Evolutionary conservation across 2,888 invertebrate species (phyloP), one percentile per base, ranked within the genome.

Genomic region (Omphaloscelis lunosa): DNA sequence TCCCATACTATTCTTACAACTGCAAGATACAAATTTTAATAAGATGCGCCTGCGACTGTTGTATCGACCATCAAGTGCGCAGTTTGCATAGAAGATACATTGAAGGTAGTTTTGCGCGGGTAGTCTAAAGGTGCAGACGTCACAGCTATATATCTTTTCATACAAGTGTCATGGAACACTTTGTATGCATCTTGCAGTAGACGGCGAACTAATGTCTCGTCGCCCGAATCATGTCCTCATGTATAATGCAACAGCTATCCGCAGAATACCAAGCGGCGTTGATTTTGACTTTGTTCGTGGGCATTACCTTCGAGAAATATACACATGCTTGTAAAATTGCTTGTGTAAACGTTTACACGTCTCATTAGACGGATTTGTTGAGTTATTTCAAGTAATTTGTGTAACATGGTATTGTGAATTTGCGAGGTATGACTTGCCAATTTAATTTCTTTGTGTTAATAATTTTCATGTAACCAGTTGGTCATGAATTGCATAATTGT

Each of bases 131-230:
- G 72, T 67, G 67, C 56, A 79, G 80, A 82, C 85, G 80, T 83
- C 78, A 86, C 67, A 65, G 27, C 72, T 67, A 86, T 89, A 86
- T 77, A 86, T 86, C 82, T 86, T 84, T 65, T 83, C 75, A 84
- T 82, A 86, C 86, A 81, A 82, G 80, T 83, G 79, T 83, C 85
- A 79, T 72, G 62, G 48, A 73, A 79, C 59, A 88, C 86, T 94
- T 92, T 88, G 91, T 93, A 95, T 95, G 92, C 95, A 89, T 84
- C 85, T 88, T 86, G 88, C 91, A 91, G 89, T 88, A 90, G 89
- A 89, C 92, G 90, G 90, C 84, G 90, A 92, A 94, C 94, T 95
- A 94, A 95, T 95, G 95, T 94, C 93, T 92, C 91, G 92, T 92
- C 95, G 94, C 94, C 91, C 90, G 91, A 92, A 90, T 92, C 91